phyloP scores from a whole-genome alignment of 2,888 invertebrate genomes.

The Tholera decimalis region DNA sequence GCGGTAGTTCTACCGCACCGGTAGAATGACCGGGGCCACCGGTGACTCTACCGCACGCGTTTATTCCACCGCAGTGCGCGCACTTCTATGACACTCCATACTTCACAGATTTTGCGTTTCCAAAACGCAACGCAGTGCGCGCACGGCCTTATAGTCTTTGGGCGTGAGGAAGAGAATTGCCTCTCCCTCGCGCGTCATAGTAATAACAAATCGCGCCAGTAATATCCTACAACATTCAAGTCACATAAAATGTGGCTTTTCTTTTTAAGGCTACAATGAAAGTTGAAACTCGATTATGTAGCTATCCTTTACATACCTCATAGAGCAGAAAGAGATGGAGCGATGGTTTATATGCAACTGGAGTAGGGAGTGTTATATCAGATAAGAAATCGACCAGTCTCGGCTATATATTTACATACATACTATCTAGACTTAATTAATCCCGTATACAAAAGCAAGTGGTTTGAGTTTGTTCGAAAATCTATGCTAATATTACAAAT shows the following conservation, averaged over 20 bases:
- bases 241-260: not conserved
- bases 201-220: no score
- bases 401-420: not conserved
- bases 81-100: no score
- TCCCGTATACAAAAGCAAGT: not conserved
- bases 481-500: no score
- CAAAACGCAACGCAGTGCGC: no score
- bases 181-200: no score
- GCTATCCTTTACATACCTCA: constrained; percentile 16
- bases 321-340: constrained; percentile 22
- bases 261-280: constrained; percentile 33
- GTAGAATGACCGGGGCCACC: no score
- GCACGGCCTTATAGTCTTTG: no score
- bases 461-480: not conserved
- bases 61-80: no score
- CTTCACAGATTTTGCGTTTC: no score
- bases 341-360: constrained; percentile 28
- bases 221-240: constrained; percentile 10
- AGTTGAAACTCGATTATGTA: constrained; percentile 32
- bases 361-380: not conserved
- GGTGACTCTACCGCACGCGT: no score
- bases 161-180: no score
- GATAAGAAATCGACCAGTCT: not conserved
- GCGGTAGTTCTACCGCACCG: no score
- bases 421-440: constrained; percentile 11